Percentiles rank a stretch among this genome's conserved stretches.
Evolutionary conservation across 2,888 invertebrate species (phyloP).

Genomic region (Eupithecia subumbrata): DNA sequence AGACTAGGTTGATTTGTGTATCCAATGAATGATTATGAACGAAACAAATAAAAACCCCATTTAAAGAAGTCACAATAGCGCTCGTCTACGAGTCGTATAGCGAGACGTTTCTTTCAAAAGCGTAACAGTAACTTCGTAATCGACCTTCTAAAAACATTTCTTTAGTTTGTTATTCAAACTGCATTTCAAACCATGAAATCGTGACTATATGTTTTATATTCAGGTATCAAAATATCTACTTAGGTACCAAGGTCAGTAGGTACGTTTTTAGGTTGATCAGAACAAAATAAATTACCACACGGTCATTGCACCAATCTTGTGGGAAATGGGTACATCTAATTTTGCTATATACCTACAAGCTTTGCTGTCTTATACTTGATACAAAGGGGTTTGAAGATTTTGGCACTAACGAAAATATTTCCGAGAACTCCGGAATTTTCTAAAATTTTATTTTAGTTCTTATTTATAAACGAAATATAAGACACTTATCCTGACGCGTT

Average conservation of each 20-base stretch:
- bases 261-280: background rate
- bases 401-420: no score
- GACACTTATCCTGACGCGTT: no score
- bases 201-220: constrained; percentile 1
- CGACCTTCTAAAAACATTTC: constrained; percentile 4
- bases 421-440: no score
- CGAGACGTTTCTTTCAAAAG: background rate
- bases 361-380: no score
- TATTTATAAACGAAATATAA: no score
- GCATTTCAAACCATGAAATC: constrained; percentile 1
- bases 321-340: background rate
- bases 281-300: background rate
- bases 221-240: background rate
- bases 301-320: constrained; percentile 1
- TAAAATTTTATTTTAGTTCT: no score
- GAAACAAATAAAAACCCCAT: background rate
- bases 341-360: background rate
- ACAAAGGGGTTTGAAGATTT: no score
- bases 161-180: background rate
- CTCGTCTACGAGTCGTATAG: background rate
- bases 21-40: background rate
- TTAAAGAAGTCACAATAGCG: background rate
- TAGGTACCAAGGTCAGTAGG: constrained; percentile 13
- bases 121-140: background rate
- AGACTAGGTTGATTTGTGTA: background rate